Evolutionary conservation across 2,888 invertebrate genomes (phyloP).

Genomic region (Pheosia tremula): DNA sequence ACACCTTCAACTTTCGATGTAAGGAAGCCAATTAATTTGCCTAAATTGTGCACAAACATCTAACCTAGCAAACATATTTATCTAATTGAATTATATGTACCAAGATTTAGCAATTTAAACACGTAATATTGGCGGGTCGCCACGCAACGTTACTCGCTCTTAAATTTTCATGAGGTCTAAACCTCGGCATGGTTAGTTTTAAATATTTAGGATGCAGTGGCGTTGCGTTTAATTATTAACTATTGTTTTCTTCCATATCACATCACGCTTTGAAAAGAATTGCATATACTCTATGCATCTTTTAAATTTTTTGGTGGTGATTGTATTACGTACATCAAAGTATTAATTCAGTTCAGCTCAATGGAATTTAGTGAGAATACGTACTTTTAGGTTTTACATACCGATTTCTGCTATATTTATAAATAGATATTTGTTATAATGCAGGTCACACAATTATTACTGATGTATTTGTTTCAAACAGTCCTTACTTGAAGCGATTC

Average conservation of each 20-base stretch:
- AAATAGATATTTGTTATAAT: no score
- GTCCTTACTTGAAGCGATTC: slow-evolving; percentile 31
- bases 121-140: neutral
- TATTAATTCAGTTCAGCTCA: no score
- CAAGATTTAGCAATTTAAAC: neutral
- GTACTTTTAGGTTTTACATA: neutral
- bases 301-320: no score
- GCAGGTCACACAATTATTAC: neutral
- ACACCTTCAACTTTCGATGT: no score
- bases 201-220: neutral
- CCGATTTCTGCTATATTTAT: no score
- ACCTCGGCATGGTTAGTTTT: neutral
- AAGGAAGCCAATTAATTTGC: neutral
- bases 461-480: neutral
- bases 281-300: no score
- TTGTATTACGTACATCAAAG: no score
- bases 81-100: neutral
- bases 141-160: neutral
- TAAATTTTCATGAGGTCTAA: neutral
- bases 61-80: neutral
- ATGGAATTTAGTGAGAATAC: no score
- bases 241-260: neutral
- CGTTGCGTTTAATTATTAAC: neutral
- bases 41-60: neutral
- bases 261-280: no score